These are phyloP conservation scores for Phenganax stokvisi DNA, from an alignment of 92 coral and sea anemone species.

Conservation along the genomic window DNA sequence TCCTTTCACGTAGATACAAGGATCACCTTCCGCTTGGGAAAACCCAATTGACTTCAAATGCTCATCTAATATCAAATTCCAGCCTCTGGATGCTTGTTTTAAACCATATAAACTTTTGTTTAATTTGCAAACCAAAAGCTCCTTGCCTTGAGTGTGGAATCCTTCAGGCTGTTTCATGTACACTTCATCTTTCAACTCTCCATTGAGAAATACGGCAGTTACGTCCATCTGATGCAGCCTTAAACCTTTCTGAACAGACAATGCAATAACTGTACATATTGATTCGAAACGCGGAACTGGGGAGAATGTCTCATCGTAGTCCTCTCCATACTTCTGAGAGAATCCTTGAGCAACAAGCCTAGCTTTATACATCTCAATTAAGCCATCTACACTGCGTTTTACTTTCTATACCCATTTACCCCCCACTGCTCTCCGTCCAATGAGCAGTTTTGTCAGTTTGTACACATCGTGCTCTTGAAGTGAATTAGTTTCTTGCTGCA, in stretches of 20 bases:
- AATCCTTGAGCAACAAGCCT: conserved; percentile 66
- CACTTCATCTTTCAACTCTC: conserved; percentile 46
- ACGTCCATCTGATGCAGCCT: conserved; percentile 63
- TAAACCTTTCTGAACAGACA: conserved; percentile 41
- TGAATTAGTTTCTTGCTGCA: conserved; percentile 48
- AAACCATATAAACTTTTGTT: conserved; percentile 56
- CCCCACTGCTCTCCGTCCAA: conserved; percentile 51
- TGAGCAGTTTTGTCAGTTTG: conserved; percentile 49
- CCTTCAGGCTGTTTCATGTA: conserved; percentile 62
- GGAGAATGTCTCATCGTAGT: conserved; percentile 56
- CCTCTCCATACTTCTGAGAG: conserved; percentile 51
- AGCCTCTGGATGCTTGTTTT: conserved; percentile 57
- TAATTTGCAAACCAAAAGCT: conserved; percentile 55
- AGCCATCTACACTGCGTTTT: conserved; percentile 47
- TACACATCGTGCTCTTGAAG: conserved; percentile 49
- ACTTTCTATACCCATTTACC: conserved; percentile 48
- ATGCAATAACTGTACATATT: conserved; percentile 42
- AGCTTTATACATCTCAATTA: conserved; percentile 53
- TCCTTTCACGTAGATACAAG: conserved; percentile 42
- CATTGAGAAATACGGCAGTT: conserved; percentile 56
- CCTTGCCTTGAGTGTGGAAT: conserved; percentile 37
- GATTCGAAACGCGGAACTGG: conserved; percentile 52
- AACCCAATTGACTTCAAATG: conserved; percentile 44
- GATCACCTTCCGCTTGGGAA: conserved; percentile 44
- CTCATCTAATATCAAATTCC: conserved; percentile 52